These are phyloP conservation scores for Tenthredo mesomela DNA, from an alignment of 2,888 invertebrate species.

Conservation along the genomic window DNA sequence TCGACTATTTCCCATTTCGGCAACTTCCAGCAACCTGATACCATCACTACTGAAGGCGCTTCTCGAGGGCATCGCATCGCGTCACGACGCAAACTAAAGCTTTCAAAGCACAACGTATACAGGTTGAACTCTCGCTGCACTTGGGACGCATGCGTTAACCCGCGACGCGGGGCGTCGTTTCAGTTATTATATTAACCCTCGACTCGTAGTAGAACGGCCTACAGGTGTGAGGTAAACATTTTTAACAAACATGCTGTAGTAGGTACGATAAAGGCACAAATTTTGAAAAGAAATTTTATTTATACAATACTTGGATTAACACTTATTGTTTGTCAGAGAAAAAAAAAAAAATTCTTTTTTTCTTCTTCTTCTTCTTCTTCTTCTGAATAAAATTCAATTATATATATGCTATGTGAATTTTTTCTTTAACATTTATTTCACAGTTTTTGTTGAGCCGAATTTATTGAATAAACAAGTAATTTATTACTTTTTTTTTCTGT, in stretches of 20 bases:
- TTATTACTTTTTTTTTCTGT: not conserved
- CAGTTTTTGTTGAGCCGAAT: not conserved
- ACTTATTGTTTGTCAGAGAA: too few species aligned
- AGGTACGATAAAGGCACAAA: too few species aligned
- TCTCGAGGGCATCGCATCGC: constrained; percentile 60
- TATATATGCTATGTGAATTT: too few species aligned
- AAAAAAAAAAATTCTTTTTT: too few species aligned
- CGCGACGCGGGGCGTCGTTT: not conserved
- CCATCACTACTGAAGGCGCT: constrained; percentile 38
- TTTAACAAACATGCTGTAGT: not conserved
- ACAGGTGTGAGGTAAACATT: not conserved
- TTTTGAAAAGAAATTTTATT: too few species aligned
- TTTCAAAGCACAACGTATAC: not conserved
- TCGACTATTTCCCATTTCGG: not conserved
- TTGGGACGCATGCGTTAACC: constrained; percentile 41
- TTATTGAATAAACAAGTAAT: not conserved
- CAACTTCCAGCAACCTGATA: not conserved
- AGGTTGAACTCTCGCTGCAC: constrained; percentile 2
- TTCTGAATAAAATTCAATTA: not conserved
- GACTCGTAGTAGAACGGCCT: not conserved
- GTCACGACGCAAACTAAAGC: constrained; percentile 69
- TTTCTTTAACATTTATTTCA: not conserved
- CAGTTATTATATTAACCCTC: not conserved
- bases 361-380: not conserved
- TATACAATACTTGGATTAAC: too few species aligned